Evolutionary conservation across 2,888 invertebrate genomes (phyloP), one percentile per base, ranked within the genome.

Genomic region (Galerucella nymphaeae): DNA sequence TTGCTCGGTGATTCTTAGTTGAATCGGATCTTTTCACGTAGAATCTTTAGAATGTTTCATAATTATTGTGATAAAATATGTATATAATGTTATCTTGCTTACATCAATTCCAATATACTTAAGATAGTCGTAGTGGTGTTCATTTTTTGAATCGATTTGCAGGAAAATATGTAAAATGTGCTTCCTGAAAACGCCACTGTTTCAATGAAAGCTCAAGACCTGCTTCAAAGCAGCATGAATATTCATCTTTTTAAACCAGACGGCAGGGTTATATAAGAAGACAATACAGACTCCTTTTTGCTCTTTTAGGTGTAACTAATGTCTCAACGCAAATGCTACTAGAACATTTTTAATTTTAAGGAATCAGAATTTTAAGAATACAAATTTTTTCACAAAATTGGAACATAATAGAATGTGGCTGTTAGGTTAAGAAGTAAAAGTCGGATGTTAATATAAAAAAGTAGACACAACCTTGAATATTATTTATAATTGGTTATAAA

Each of bases 171-270:
- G 57, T 23, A 57, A 57, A 57, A 57, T 20, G 57, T 57, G 18
- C 18, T 9, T 57, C 57, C 13, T 13, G 57, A n/a, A 38, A 16
- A 61, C 69, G 69, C 55, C 30, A 69, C 69, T 61, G 63, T 30
- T 53, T 78, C 76, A 75, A 72, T 76, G 30, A 76, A 75, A 77
- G 80, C 79, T 80, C 78, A 73, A 80, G 80, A 81, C 82, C 79
- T 80, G 78, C 81, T 81, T 82, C 82, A 81, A 80, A 80, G 76
- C 64, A 77, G 79, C 65, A 83, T 83, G 83, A 83, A 83, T 83
- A 83, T 83, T 83, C 83, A 83, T 83, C 80, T 80, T 80, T 16
- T 16, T n/a, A 16, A 58, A 66, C 63, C 59, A 66, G 59, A 66
- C 58, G 59, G 65, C 42, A 10, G 16, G 59, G 38, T 61, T 61